These are phyloP conservation scores for Cetonia aurata DNA, from an alignment of 2,888 invertebrate species.

Conservation along the genomic window DNA sequence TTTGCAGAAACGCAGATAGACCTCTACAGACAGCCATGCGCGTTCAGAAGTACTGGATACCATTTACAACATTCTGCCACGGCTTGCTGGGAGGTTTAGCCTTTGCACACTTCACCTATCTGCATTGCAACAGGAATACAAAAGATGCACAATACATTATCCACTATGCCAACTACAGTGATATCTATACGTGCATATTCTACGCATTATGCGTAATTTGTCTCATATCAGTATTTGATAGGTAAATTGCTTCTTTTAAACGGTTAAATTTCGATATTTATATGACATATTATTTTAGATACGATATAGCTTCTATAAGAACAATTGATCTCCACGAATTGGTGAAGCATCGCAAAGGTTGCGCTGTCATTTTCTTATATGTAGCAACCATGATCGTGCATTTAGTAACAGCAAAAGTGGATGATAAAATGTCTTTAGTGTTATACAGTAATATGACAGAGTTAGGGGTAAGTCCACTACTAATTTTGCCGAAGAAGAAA, in stretches of 20 bases:
- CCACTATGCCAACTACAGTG: slow-evolving; percentile 63
- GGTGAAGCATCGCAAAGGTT: slow-evolving; percentile 58
- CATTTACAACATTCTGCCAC: slow-evolving; percentile 70
- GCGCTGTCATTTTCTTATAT: slow-evolving; percentile 60
- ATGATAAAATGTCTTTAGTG: slow-evolving; percentile 60
- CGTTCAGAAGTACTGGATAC: slow-evolving; percentile 70
- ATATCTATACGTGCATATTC: slow-evolving; percentile 66
- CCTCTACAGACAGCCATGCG: slow-evolving; percentile 71
- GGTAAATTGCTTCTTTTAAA: slow-evolving; percentile 62
- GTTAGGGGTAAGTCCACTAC: slow-evolving; percentile 46
- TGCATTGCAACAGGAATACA: slow-evolving; percentile 68
- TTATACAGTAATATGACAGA: slow-evolving; percentile 54
- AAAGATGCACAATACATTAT: slow-evolving; percentile 60
- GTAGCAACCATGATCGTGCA: slow-evolving; percentile 60
- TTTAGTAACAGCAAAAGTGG: slow-evolving; percentile 60
- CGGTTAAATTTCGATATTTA: no score
- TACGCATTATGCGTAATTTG: slow-evolving; percentile 73
- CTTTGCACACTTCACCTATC: slow-evolving; percentile 71
- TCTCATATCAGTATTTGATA: slow-evolving; percentile 72
- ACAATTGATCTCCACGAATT: slow-evolving; percentile 57
- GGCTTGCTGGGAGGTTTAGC: slow-evolving; percentile 73
- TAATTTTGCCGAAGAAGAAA: not conserved
- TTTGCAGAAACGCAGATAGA: slow-evolving; percentile 44
- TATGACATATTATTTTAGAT: slow-evolving; percentile 56
- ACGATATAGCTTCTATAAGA: slow-evolving; percentile 62